These are phyloP conservation scores for Crioceris asparagi DNA, from an alignment of 2,888 invertebrate species.

Conservation along the genomic window DNA sequence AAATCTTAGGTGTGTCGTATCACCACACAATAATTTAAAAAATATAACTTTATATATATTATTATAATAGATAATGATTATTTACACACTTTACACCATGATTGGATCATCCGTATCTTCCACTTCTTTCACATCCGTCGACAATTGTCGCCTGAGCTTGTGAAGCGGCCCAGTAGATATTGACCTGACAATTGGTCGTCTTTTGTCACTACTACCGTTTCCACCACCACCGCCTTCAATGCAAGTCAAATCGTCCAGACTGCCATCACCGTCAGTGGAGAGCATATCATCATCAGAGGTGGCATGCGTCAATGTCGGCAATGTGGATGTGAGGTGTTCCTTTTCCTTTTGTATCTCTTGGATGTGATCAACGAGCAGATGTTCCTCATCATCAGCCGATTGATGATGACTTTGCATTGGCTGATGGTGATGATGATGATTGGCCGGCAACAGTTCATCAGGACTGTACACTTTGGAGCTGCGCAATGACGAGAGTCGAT, in stretches of 20 bases:
- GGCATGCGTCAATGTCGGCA: slow-evolving; percentile 71
- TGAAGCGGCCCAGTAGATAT: slow-evolving; percentile 33
- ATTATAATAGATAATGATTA: too few relatives aligned
- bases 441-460: slow-evolving; percentile 41
- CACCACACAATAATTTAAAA: slow-evolving; percentile 22
- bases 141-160: slow-evolving; percentile 37
- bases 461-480: slow-evolving; percentile 57
- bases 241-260: slow-evolving; percentile 49
- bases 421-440: slow-evolving; percentile 24
- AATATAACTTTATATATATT: slow-evolving; percentile 14
- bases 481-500: slow-evolving; percentile 65
- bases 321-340: slow-evolving; percentile 64
- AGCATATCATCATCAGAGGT: slow-evolving; percentile 83
- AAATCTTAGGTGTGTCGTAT: slow-evolving; percentile 20
- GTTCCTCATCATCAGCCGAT: slow-evolving; percentile 57
- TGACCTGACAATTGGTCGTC: slow-evolving; percentile 35
- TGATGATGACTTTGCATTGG: slow-evolving; percentile 22
- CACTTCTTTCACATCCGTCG: slow-evolving; percentile 34
- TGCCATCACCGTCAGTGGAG: slow-evolving; percentile 68
- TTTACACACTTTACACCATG: slow-evolving; percentile 33
- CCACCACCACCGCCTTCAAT: slow-evolving; percentile 24
- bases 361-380: slow-evolving; percentile 64
- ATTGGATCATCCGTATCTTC: slow-evolving; percentile 38
- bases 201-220: slow-evolving; percentile 18
- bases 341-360: slow-evolving; percentile 75